A percentile compares a stretch with the other conserved stretches of the same genome.
Conservation (phyloP, 2,113 vertebrate genomes). For the Polypterus bichir region DNA sequence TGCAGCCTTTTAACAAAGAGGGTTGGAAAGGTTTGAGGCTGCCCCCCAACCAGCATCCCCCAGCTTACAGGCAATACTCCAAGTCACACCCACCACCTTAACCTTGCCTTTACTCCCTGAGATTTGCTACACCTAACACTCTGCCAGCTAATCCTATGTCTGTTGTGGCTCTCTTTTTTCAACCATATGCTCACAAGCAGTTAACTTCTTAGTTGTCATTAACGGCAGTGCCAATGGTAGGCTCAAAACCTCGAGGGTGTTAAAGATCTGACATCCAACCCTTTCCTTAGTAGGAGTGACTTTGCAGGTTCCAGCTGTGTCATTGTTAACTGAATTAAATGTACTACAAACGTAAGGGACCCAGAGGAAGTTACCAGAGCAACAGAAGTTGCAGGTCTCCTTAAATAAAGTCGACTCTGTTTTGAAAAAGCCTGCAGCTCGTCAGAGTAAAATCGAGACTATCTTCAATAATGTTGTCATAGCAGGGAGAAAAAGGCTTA, state of each 20-base stretch:
- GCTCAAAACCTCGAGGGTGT: conserved; percentile 35
- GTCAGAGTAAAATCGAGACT: too few relatives aligned
- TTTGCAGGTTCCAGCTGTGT: conserved; percentile 60
- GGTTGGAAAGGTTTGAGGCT: conserved; percentile 54
- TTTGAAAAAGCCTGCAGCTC: too few relatives aligned
- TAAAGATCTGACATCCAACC: conserved; percentile 35
- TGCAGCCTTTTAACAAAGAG: conserved; percentile 54
- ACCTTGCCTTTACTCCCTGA: conserved; percentile 40
- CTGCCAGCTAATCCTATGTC: conserved; percentile 52
- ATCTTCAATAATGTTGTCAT: too few relatives aligned
- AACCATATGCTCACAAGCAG: conserved; percentile 69
- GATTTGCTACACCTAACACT: conserved; percentile 40
- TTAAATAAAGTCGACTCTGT: not conserved
- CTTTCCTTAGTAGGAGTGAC: conserved; percentile 29
- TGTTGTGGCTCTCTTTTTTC: conserved; percentile 34
- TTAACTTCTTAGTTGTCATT: conserved; percentile 49
- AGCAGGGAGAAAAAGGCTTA: too few relatives aligned
- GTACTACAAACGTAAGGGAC: conserved; percentile 70
- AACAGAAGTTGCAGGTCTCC: not conserved
- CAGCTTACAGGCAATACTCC: conserved; percentile 53
- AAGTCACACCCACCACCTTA: conserved; percentile 53
- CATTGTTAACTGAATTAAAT: conserved; percentile 56
- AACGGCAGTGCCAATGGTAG: conserved; percentile 42
- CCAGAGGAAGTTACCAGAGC: conserved; percentile 44
- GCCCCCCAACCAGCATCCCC: conserved; percentile 38